These are phyloP conservation scores for Eurytoma californica DNA, from an alignment of 2,888 invertebrate genomes.

Conservation along the genomic window DNA sequence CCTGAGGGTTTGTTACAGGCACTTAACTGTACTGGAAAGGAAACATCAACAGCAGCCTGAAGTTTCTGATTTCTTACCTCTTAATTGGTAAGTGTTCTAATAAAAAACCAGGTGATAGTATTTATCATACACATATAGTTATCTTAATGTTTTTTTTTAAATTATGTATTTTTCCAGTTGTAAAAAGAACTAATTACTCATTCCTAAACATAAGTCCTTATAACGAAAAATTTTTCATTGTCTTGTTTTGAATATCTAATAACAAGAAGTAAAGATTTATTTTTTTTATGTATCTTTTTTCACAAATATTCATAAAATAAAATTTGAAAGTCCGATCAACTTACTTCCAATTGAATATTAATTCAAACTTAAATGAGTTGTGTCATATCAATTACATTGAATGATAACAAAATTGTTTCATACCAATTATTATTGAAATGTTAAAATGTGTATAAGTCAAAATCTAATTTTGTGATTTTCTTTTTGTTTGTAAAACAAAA, in stretches of 20 bases:
- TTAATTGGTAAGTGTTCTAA: slow-evolving; percentile 64
- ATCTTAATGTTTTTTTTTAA: slow-evolving; percentile 4
- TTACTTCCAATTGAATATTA: too few species aligned
- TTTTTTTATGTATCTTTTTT: too few species aligned
- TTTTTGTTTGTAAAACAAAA: slow-evolving; percentile 55
- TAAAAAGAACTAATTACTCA: too few species aligned
- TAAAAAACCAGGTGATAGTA: background rate
- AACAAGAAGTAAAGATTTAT: background rate
- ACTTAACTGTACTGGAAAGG: slow-evolving; percentile 73
- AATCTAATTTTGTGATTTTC: slow-evolving; percentile 29
- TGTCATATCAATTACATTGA: too few species aligned
- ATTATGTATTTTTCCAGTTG: background rate
- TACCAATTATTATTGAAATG: too few species aligned
- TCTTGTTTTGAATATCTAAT: background rate
- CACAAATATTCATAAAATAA: too few species aligned
- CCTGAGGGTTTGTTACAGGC: slow-evolving; percentile 82
- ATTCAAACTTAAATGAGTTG: too few species aligned
- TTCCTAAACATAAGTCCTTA: too few species aligned
- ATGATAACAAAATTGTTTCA: background rate
- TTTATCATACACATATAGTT: background rate
- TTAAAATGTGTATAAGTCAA: background rate
- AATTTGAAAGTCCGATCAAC: too few species aligned
- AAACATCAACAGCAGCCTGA: slow-evolving; percentile 71
- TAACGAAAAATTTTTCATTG: too few species aligned
- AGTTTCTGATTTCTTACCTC: slow-evolving; percentile 63